Evolutionary conservation across 2,888 invertebrate genomes (phyloP).

Genomic region (Pimpla rufipes): DNA sequence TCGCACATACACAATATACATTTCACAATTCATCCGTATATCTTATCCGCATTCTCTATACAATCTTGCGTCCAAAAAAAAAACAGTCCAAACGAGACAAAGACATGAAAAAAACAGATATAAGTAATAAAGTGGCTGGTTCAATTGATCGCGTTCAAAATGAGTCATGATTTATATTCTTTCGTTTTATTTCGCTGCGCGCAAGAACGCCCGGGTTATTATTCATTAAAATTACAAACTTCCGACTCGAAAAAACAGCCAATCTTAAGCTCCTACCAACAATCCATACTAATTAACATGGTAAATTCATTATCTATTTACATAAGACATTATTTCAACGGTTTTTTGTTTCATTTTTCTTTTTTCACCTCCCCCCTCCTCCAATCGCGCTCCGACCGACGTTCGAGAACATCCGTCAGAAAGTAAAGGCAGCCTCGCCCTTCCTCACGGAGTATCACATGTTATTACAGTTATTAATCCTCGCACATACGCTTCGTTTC

Average conservation of each 20-base stretch:
- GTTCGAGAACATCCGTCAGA: constrained; percentile 52
- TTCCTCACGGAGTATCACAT: constrained; percentile 69
- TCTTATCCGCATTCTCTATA: constrained; percentile 52
- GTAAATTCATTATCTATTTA: constrained; percentile 71
- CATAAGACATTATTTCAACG: constrained; percentile 68
- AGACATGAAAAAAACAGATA: constrained; percentile 37
- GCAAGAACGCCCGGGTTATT: constrained; percentile 42
- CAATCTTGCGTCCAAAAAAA: constrained; percentile 55
- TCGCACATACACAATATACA: constrained; percentile 68
- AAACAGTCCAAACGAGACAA: constrained; percentile 47
- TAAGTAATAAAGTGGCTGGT: constrained; percentile 48
- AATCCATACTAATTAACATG: constrained; percentile 66
- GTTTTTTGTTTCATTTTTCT: constrained; percentile 26
- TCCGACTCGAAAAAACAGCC: constrained; percentile 59
- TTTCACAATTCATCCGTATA: constrained; percentile 62
- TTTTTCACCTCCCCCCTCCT: constrained; percentile 35
- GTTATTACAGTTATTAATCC: constrained; percentile 65
- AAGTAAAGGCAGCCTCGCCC: constrained; percentile 45
- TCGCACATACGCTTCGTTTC: constrained; percentile 54
- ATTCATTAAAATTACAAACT: constrained; percentile 61
- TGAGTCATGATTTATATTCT: constrained; percentile 63
- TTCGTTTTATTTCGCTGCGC: constrained; percentile 59
- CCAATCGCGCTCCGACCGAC: constrained; percentile 46
- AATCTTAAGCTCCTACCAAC: constrained; percentile 62
- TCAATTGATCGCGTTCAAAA: constrained; percentile 52